Evolutionary conservation across 1,140 invertebrate species (phyloP).

Genomic region (Drosophila lacteicornis): DNA sequence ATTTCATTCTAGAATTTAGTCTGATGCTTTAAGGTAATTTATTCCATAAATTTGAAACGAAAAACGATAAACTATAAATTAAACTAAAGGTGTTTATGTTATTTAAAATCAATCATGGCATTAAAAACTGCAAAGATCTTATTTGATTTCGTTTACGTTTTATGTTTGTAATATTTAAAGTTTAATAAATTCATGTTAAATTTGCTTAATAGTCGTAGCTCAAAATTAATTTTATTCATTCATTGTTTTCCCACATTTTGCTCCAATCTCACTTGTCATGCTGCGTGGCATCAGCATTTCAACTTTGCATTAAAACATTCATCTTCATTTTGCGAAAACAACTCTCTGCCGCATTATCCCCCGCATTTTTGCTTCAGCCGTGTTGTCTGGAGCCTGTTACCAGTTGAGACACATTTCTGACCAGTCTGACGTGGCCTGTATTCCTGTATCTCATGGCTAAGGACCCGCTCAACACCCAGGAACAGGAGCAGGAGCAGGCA

Average conservation of each 20-base stretch:
- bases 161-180: no score
- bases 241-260: conserved; percentile 9
- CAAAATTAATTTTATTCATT: conserved; percentile 2
- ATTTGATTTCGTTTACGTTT: no score
- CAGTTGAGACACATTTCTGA: conserved; percentile 42
- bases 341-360: conserved; percentile 35
- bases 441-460: conserved; percentile 37
- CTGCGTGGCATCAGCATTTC: conserved; percentile 34
- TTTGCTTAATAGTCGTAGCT: neutral
- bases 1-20: no score
- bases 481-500: conserved; percentile 11
- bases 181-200: neutral
- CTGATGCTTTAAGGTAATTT: no score
- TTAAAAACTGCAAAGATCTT: no score
- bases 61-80: no score
- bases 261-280: conserved; percentile 34
- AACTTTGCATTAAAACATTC: conserved; percentile 74
- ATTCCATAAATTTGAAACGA: no score
- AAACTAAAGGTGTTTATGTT: no score
- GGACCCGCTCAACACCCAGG: conserved; percentile 36
- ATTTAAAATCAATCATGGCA: no score
- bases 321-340: conserved; percentile 63
- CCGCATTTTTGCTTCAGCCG: conserved; percentile 8
- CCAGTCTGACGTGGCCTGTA: conserved; percentile 34
- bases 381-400: conserved; percentile 35